Percentiles rank a stretch among this genome's conserved stretches.
phyloP scores from a whole-genome alignment of 2,113 vertebrate genomes.

The Sphyrna mokarran region DNA sequence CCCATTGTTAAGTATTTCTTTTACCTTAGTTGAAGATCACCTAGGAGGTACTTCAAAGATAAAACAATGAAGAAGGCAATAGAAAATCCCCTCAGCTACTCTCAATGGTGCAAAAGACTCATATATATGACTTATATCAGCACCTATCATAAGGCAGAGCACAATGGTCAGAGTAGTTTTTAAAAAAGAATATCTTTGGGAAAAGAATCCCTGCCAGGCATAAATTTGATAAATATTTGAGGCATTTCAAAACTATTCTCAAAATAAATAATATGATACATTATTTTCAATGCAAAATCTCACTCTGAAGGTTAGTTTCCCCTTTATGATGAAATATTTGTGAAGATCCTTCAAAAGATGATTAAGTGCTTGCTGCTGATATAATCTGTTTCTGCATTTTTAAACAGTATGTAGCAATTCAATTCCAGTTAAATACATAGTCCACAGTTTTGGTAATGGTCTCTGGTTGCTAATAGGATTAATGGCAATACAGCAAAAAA shows the following conservation, averaged over 20 bases:
- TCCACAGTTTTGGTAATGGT: background rate
- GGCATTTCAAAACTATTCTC: background rate
- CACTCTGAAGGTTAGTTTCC: background rate
- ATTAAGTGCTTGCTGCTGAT: background rate
- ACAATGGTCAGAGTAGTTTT: background rate
- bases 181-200: background rate
- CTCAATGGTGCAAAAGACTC: background rate
- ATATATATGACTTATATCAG: background rate
- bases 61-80: background rate
- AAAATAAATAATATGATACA: background rate
- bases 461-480: background rate
- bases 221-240: background rate
- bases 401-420: background rate
- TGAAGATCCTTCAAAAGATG: background rate
- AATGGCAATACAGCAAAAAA: conserved; percentile 2
- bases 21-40: background rate
- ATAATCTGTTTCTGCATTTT: background rate
- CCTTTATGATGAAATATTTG: background rate
- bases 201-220: background rate
- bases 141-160: background rate
- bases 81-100: background rate
- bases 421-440: background rate
- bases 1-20: background rate
- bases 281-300: background rate
- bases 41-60: background rate